A percentile compares a stretch with the other conserved stretches of the same genome.
Conservation (phyloP, 2,888 invertebrate species). For the Heteromurus nitidus region DNA sequence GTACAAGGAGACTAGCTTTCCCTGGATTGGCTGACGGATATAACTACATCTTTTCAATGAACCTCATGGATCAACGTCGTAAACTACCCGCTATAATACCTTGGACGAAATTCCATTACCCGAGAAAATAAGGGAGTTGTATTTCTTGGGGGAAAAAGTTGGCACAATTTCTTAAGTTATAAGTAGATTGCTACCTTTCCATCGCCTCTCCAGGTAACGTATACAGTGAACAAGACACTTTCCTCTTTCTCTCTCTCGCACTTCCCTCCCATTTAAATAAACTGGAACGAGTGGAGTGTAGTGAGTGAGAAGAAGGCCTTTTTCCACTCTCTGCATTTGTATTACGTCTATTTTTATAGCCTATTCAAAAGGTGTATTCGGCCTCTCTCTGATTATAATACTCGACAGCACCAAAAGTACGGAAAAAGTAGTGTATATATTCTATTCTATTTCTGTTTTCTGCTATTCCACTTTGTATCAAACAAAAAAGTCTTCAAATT, state of each 20-base stretch:
- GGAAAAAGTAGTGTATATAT: too few species aligned
- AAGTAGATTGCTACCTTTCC: conserved; percentile 25
- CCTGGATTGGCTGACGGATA: conserved; percentile 45
- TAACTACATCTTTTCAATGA: conserved; percentile 33
- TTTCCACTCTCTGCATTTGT: conserved; percentile 33
- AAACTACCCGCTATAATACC: conserved; percentile 23
- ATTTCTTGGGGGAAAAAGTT: conserved; percentile 25
- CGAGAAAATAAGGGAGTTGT: conserved; percentile 6
- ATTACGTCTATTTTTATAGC: conserved; percentile 50
- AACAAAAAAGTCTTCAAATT: conserved; percentile 18
- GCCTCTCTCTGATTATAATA: conserved; percentile 50
- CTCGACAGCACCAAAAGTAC: conserved; percentile 17
- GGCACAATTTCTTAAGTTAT: conserved; percentile 47
- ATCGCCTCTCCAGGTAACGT: background rate
- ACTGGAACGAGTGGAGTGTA: conserved; percentile 23
- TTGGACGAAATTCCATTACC: conserved; percentile 7
- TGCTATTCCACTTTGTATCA: conserved; percentile 19
- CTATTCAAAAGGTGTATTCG: conserved; percentile 35
- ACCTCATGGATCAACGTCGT: conserved; percentile 51
- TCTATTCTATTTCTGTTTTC: background rate
- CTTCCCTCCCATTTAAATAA: conserved; percentile 29
- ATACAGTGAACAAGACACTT: background rate
- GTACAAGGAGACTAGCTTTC: conserved; percentile 15
- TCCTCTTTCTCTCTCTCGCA: conserved; percentile 21
- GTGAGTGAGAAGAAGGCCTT: background rate